Evolutionary conservation across 2,888 invertebrate species (phyloP).

Genomic region (Lepidonotus clava): DNA sequence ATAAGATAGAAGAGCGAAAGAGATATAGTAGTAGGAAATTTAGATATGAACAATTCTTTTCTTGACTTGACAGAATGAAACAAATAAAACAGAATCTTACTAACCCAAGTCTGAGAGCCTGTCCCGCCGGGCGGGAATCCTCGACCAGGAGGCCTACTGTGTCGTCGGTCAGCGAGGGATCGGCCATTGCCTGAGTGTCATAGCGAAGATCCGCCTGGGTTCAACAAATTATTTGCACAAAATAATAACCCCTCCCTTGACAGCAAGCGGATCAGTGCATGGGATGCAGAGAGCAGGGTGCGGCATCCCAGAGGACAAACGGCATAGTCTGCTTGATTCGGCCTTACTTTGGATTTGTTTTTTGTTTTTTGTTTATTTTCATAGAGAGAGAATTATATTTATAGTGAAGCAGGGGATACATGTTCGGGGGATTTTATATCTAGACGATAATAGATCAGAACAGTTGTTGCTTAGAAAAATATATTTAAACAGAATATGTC

Average conservation of each 20-base stretch:
- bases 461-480: too few species aligned
- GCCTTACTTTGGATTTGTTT: background rate
- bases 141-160: slow-evolving; percentile 95
- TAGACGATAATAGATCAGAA: too few species aligned
- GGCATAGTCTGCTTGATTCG: too few species aligned
- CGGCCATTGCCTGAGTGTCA: slow-evolving; percentile 88
- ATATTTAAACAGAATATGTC: too few species aligned
- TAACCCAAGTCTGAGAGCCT: slow-evolving; percentile 97
- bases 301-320: background rate
- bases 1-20: background rate
- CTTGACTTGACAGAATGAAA: slow-evolving; percentile 40
- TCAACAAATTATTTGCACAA: slow-evolving; percentile 32
- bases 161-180: slow-evolving; percentile 91
- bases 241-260: slow-evolving; percentile 43
- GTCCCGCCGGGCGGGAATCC: slow-evolving; percentile 96
- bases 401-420: background rate
- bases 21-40: background rate
- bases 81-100: slow-evolving; percentile 55
- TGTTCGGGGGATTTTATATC: too few species aligned
- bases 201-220: slow-evolving; percentile 52
- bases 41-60: background rate
- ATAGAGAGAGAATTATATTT: too few species aligned
- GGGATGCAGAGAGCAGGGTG: background rate
- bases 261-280: background rate
- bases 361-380: background rate